Evolutionary conservation across 1,140 invertebrate genomes (phyloP).

Genomic region (Drosophila nebulosa): DNA sequence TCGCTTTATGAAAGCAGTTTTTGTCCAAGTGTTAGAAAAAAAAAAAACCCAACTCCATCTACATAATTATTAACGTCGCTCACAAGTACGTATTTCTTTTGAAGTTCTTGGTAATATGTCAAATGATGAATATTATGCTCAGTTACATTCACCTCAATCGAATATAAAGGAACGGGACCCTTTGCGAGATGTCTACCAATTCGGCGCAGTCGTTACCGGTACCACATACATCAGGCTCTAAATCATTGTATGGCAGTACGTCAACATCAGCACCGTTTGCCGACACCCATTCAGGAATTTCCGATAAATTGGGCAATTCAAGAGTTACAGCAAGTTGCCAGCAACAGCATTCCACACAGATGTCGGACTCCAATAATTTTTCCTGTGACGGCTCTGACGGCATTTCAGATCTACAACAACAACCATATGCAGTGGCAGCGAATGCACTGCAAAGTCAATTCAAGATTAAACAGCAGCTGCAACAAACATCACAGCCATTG

Average conservation of each 20-base stretch:
- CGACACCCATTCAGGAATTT: background rate
- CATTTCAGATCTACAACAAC: conserved; percentile 19
- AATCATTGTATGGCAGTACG: background rate
- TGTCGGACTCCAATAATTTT: background rate
- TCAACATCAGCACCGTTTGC: background rate
- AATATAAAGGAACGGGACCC: background rate
- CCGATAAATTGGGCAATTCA: too few relatives aligned
- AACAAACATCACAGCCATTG: background rate
- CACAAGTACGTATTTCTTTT: background rate
- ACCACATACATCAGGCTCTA: background rate
- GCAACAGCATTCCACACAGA: background rate
- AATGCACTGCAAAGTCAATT: conserved; percentile 53
- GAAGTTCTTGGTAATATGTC: background rate
- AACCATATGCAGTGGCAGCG: conserved; percentile 25
- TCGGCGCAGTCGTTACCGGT: background rate
- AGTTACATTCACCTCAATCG: background rate
- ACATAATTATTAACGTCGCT: background rate
- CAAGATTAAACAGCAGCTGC: conserved; percentile 55
- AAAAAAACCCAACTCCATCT: too few relatives aligned
- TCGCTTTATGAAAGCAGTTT: background rate
- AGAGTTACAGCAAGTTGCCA: conserved; percentile 1
- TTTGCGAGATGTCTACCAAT: background rate
- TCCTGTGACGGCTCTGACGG: background rate
- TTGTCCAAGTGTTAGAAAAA: background rate
- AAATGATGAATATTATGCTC: background rate